Evolutionary conservation across 1,140 invertebrate species (phyloP), one percentile per base, ranked within the genome.

Genomic region (Pseudomyrmex concolor): DNA sequence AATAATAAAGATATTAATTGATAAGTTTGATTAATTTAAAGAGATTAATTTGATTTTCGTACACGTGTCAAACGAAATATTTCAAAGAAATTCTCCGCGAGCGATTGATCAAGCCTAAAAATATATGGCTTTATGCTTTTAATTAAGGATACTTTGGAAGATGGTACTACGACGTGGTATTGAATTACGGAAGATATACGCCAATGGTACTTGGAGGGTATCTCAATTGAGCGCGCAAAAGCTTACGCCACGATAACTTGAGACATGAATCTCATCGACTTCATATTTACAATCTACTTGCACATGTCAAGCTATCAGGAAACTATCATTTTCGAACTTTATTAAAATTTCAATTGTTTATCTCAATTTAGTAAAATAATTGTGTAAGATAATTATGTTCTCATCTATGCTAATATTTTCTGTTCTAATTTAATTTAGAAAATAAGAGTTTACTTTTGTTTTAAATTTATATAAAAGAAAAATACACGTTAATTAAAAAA

Each of bases 131-230:
- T 73, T 84, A 81, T 51, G 73, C 48, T 84, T 34, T 59, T 84
- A 87, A 87, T 87, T 80, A 62, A 60, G 19, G 68, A 66, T 86
- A 67, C 80, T 83, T 54, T 10, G 54, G 17, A 54, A 71, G 57
- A 66, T 57, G 71, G 43, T 22, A 87, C 50, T 57, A 45, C 62
- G 45, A 54, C 19, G 15, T 59, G 66, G 85, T 87, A 80, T 87
- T 85, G 82, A 19, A 74, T 87, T 87, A 87, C 81, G 74, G 77
- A 87, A 87, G 73, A 63, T 87, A 71, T 68, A 84, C 22, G 73
- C 73, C 72, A 72, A 73, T 55, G 9, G 51, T 82, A 87, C 82
- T 87, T 87, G 82, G 57, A 74, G 70, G 85, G 73, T 63, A 51
- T 87, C 82, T 55, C 74, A 71, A 76, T 62, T 34, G 55, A 43